phyloP scores from a whole-genome alignment of 2,113 vertebrate genomes.

The Hemibagrus wyckioides region DNA sequence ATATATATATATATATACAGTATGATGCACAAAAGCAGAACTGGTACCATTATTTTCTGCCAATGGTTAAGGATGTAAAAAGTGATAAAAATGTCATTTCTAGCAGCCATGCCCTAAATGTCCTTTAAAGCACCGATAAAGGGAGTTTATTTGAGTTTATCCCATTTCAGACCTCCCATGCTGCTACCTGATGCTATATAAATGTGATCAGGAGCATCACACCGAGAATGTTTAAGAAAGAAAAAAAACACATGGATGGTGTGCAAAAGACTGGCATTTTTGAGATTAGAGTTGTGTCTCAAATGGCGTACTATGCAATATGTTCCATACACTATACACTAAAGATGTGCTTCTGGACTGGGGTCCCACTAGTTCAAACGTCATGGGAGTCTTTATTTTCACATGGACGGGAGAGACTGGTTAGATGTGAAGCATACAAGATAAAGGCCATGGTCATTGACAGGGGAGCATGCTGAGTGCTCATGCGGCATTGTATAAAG shows the following conservation, averaged over 20 bases:
- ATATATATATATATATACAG: background rate
- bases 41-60: background rate
- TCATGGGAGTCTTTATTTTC: background rate
- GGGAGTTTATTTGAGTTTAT: background rate
- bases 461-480: background rate
- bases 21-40: background rate
- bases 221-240: background rate
- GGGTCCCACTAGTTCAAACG: background rate
- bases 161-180: background rate
- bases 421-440: background rate
- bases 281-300: background rate
- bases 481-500: background rate
- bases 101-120: slow-evolving; percentile 4
- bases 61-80: background rate
- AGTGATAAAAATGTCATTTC: background rate
- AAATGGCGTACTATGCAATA: slow-evolving; percentile 4
- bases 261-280: slow-evolving; percentile 1
- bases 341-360: background rate
- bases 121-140: slow-evolving; percentile 3
- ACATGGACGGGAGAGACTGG: background rate
- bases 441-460: background rate
- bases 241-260: background rate
- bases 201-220: background rate
- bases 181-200: background rate
- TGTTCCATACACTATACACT: background rate